These are phyloP conservation scores for Herpailurus yagouaroundi DNA, from an alignment of 2,113 vertebrate genomes.

Conservation along the genomic window DNA sequence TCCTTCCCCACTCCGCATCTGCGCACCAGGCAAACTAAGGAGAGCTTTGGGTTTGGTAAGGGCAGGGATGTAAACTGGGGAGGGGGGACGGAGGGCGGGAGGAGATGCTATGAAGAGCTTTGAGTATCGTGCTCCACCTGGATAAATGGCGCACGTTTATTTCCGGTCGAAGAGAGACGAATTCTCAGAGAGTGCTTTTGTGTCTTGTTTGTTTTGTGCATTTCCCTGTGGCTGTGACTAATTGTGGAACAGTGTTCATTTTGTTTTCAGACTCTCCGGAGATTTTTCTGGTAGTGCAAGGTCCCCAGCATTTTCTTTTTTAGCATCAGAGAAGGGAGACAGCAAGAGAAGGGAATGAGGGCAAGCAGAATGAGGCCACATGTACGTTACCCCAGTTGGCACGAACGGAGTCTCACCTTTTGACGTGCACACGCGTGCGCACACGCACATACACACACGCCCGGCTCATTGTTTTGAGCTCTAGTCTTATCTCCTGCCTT, in stretches of 20 bases:
- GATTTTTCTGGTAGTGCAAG: slow-evolving; percentile 49
- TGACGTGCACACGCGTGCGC: accelerated
- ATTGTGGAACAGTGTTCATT: background rate
- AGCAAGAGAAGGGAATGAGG: slow-evolving; percentile 21
- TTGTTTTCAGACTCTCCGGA: background rate
- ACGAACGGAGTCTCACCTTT: background rate
- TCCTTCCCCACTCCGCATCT: accelerated
- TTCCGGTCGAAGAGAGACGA: background rate
- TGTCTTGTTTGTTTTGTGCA: background rate
- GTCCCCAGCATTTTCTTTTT: slow-evolving; percentile 62
- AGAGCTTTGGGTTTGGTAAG: background rate
- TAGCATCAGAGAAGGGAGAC: background rate
- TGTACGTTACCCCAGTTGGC: background rate
- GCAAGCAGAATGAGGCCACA: slow-evolving; percentile 1
- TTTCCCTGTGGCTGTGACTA: slow-evolving; percentile 5
- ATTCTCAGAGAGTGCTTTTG: background rate
- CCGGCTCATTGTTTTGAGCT: too few species aligned
- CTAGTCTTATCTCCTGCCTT: background rate
- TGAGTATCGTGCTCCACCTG: accelerated
- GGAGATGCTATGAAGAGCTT: background rate
- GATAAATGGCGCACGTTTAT: accelerated
- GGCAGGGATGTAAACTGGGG: too few species aligned
- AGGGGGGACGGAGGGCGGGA: too few species aligned
- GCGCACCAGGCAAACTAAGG: background rate
- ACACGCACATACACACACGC: accelerated